Evolutionary conservation across 1,140 invertebrate species (phyloP), one percentile per base, ranked within the genome.

Genomic region (Heliconius nattereri): DNA sequence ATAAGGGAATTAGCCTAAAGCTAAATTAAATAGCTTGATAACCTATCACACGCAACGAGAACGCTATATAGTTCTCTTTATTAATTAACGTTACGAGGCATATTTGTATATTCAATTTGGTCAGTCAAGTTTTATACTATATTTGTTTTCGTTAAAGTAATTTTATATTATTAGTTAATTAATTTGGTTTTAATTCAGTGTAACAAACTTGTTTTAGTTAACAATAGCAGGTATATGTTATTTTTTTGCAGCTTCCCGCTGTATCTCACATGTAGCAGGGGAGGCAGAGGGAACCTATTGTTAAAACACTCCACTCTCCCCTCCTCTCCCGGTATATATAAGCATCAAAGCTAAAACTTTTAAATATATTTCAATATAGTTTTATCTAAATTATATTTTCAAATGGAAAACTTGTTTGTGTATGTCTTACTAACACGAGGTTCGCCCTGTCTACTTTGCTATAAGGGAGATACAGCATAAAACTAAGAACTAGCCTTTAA

Each of bases 51-150:
- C 16, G 16, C 49, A 32, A 32, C 29, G 2, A 2, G 29, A 49
- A 49, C 19, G 19, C 49, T 26, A 26, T 45, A 45, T 52, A 13
- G 16, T 29, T 26, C 16, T 23, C 26, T 49, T 52, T 71, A 76
- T 76, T 76, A 76, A 71, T 76, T 26, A 76, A 66, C 26, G 5
- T 40, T 49, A 76, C 60, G 73, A 35, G 75, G 71, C 40, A 40
- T 71, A 70, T 76, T 76, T 71, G 75, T 76, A 76, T 70, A 71
- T 71, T 52, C 23, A 71, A 76, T 76, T 76, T 71, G 37, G 70
- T 70, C 40, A 76, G 13, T 70, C n/a, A 49, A 1, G 13, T 60
- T 60, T 60, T 60, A 60, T 26, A 9, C 57, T 9, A 13, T 60
- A 60, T 60, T 60, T 60, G 54, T 6, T 57, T 57, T 57, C 7